Base-by-base conservation (phyloP, 2,888 invertebrate species). In the Phyllotreta cruciferae region DNA sequence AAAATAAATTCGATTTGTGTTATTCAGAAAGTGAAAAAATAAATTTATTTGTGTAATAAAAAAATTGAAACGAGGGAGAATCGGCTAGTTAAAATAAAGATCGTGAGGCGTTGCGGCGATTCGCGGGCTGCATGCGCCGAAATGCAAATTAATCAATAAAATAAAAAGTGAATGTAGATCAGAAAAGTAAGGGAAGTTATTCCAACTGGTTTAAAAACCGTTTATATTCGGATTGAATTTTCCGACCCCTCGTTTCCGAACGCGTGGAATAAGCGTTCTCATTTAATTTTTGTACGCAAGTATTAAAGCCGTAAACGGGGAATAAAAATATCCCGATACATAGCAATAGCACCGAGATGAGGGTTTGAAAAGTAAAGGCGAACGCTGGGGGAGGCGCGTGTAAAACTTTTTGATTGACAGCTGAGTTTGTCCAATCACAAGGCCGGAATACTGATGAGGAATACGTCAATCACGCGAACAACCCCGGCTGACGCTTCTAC, bases 401-500 rank as follows among this genome's bases (percentile, higher is more conserved):
- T 76, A 76, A 80, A 83, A 82, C 80, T 80, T 85, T 83, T 87
- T 90, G 90, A 90, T 90, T 90, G 90, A 90, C 90, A 90, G 88
- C 85, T 87, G 85, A 85, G 85, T 86, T 86, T 87, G 86, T 84
- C 90, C 90, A 90, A 90, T 90, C 86, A 87, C 87, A 85, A 86
- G 85, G 83, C 85, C 83, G 86, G 85, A 87, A 87, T 86, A 85
- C 87, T 88, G 89, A 89, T 89, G 89, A 88, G 87, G 83, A 84
- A 82, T 85, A 86, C 87, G 90, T 90, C 90, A 89, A 89, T 90
- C 89, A 89, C 66, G 66, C 67, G 64, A 55, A 52, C 62, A 63
- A 67, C 66, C 62, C 62, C 66, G 66, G 63, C 61, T 61, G 58
- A 60, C 58, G 60, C 65, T 42, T 54, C 56, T 56, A 62, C 62